phyloP scores from a whole-genome alignment of 1,140 invertebrate species.

The Drosophila pseudoobscura region DNA sequence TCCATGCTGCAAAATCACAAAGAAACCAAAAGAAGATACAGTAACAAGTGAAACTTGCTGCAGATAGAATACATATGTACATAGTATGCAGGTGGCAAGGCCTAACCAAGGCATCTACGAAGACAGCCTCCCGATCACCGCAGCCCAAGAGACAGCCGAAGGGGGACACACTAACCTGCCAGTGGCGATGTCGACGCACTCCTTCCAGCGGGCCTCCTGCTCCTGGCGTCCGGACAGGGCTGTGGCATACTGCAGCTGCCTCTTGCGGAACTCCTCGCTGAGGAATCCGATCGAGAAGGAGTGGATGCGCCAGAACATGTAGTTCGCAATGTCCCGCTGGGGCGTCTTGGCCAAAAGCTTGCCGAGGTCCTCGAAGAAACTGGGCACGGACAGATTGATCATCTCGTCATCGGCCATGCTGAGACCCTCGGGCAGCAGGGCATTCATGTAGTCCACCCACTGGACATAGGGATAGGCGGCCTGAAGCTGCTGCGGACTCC shows the following conservation, averaged over 20 bases:
- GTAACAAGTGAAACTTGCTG: constrained; percentile 29
- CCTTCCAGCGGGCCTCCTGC: constrained; percentile 92
- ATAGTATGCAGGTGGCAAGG: not conserved
- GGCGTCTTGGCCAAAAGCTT: constrained; percentile 84
- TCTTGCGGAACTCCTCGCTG: constrained; percentile 88
- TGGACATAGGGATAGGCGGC: constrained; percentile 86
- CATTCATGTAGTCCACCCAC: constrained; percentile 90
- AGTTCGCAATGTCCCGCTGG: constrained; percentile 88
- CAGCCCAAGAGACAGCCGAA: no score
- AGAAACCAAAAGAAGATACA: constrained; percentile 65
- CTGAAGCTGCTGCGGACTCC: constrained; percentile 91
- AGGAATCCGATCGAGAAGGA: constrained; percentile 90
- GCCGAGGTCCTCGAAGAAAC: constrained; percentile 89
- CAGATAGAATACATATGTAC: constrained; percentile 24
- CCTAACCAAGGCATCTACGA: not conserved
- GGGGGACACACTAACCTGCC: constrained; percentile 85
- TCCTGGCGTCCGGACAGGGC: constrained; percentile 90
- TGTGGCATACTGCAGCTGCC: constrained; percentile 89
- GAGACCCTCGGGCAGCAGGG: constrained; percentile 86
- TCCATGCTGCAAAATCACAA: constrained; percentile 75
- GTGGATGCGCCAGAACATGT: constrained; percentile 92
- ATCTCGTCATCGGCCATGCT: constrained; percentile 88
- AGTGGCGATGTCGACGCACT: constrained; percentile 90
- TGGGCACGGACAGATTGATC: constrained; percentile 91
- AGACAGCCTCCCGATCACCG: constrained; percentile 11